Evolutionary conservation across 1,140 invertebrate genomes (phyloP).

Genomic region (Tetragnatha versicolor): DNA sequence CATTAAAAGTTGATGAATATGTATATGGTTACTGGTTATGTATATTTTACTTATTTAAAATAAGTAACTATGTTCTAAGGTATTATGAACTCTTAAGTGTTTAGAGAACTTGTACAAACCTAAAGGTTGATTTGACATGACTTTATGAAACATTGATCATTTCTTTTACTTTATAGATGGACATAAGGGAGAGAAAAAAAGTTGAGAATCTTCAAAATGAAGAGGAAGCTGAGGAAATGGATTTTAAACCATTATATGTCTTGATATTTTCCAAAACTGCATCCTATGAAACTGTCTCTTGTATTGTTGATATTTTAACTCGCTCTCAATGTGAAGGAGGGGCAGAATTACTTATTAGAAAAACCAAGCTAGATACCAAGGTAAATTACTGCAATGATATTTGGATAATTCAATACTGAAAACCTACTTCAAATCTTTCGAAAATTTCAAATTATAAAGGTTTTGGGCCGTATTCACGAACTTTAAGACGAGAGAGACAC

Average conservation of each 20-base stretch:
- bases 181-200: background rate
- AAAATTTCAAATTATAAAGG: too few relatives aligned
- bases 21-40: too few relatives aligned
- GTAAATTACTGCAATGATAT: background rate
- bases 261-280: conserved; percentile 25
- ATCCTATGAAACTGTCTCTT: conserved; percentile 2
- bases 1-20: too few relatives aligned
- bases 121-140: too few relatives aligned
- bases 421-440: background rate
- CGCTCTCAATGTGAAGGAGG: conserved; percentile 32
- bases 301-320: conserved; percentile 16
- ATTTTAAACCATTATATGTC: conserved; percentile 40
- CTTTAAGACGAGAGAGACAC: too few relatives aligned
- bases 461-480: too few relatives aligned
- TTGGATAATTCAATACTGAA: background rate
- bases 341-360: conserved; percentile 30
- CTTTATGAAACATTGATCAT: too few relatives aligned
- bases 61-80: too few relatives aligned
- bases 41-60: too few relatives aligned
- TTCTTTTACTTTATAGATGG: background rate
- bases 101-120: too few relatives aligned
- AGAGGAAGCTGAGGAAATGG: background rate
- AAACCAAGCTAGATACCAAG: background rate
- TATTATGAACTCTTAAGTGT: too few relatives aligned
- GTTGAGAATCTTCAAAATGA: background rate